Conservation (phyloP, 2,888 invertebrate species). For the Cryptocephalus moraei region DNA sequence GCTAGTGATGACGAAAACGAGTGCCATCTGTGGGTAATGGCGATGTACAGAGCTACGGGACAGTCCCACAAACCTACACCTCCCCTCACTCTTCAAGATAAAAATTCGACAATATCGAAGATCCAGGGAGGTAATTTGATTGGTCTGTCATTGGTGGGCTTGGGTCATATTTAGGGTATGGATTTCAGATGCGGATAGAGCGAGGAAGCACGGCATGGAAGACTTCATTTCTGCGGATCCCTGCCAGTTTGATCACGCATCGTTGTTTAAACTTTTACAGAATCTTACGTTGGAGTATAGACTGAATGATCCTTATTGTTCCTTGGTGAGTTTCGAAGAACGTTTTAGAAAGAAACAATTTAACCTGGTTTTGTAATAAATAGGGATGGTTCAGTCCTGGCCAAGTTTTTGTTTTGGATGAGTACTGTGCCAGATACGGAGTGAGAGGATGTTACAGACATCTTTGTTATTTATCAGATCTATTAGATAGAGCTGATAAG, state of each 20-base stretch:
- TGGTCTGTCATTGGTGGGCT: neutral
- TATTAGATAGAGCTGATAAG: constrained; percentile 90
- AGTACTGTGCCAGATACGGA: constrained; percentile 95
- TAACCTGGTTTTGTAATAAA: neutral
- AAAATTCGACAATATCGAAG: constrained; percentile 77
- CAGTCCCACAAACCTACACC: constrained; percentile 99
- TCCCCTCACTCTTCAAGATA: constrained; percentile 65
- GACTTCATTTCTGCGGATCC: constrained; percentile 99
- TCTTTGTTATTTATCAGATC: constrained; percentile 88
- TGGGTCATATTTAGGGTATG: neutral
- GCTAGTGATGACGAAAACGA: constrained; percentile 97
- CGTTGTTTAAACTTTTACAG: constrained; percentile 85
- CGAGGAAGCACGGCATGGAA: constrained; percentile 98
- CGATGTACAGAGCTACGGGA: constrained; percentile 97
- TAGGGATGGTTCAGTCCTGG: constrained; percentile 99
- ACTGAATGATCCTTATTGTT: constrained; percentile 95
- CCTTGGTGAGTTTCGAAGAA: constrained; percentile 57
- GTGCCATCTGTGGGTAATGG: constrained; percentile 98
- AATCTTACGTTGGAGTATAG: constrained; percentile 90
- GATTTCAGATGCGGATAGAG: constrained; percentile 78
- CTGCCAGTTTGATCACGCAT: constrained; percentile 92
- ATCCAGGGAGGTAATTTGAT: constrained; percentile 71
- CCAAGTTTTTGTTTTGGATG: constrained; percentile 96
- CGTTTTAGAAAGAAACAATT: neutral
- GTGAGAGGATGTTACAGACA: constrained; percentile 96